A percentile compares a stretch with the other conserved stretches of the same genome.
phyloP scores from a whole-genome alignment of 2,113 vertebrate genomes.

The Symphodus melops region DNA sequence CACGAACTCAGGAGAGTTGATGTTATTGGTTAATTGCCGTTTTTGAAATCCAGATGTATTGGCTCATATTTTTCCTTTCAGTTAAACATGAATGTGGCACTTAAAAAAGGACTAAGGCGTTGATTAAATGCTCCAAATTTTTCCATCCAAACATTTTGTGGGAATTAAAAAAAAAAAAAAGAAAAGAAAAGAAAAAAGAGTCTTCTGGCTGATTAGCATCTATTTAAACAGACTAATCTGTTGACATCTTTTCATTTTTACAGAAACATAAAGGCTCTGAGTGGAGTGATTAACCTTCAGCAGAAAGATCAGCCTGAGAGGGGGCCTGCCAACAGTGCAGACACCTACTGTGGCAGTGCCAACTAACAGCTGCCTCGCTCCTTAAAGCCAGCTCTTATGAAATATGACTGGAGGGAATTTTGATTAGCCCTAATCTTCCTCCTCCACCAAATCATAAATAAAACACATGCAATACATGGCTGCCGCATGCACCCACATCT shows the following conservation, averaged over 20 bases:
- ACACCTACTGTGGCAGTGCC: conserved; percentile 66
- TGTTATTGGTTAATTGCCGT: conserved; percentile 24
- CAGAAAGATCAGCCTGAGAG: conserved; percentile 77
- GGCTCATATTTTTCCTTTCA: neutral
- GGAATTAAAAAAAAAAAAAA: too few relatives aligned
- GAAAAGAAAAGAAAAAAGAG: conserved; percentile 1
- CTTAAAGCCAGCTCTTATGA: conserved; percentile 36
- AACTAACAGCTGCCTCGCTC: conserved; percentile 66
- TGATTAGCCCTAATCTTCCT: conserved; percentile 12
- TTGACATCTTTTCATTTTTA: conserved; percentile 47
- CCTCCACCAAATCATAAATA: neutral
- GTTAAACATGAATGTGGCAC: neutral
- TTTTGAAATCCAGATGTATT: conserved; percentile 25
- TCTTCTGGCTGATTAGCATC: conserved; percentile 33
- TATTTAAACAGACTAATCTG: conserved; percentile 49
- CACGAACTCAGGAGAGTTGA: neutral
- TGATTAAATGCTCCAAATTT: conserved; percentile 18
- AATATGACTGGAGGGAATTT: conserved; percentile 28
- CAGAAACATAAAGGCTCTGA: conserved; percentile 53
- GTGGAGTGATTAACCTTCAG: conserved; percentile 82
- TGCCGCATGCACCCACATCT: neutral
- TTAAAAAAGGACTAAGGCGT: conserved; percentile 11
- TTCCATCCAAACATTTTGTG: conserved; percentile 9
- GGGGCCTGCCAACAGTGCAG: conserved; percentile 68
- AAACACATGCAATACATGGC: neutral